These are phyloP conservation scores for Chloroceryle amazona DNA, from an alignment of 2,797 vertebrate species.

Conservation along the genomic window DNA sequence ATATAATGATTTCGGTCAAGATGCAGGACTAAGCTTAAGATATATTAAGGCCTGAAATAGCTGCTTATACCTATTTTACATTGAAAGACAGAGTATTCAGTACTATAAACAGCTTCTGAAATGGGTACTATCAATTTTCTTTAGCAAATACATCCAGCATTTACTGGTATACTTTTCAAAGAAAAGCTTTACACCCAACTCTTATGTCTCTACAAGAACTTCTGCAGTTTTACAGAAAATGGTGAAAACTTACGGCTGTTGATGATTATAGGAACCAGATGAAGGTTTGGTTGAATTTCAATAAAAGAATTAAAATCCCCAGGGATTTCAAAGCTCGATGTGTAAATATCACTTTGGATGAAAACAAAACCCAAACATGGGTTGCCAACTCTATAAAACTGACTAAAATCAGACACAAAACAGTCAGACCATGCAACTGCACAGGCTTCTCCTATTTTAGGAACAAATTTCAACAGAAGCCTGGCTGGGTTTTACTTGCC, in stretches of 20 bases:
- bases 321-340: conserved; percentile 39
- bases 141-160: not conserved
- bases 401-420: not conserved
- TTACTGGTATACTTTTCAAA: not conserved
- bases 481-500: not conserved
- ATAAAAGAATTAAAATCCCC: conserved; percentile 56
- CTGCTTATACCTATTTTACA: not conserved
- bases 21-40: not conserved
- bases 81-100: not conserved
- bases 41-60: not conserved
- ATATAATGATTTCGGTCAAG: not conserved
- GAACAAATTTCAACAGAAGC: conserved; percentile 13
- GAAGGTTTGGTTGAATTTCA: conserved; percentile 50
- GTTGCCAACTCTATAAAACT: conserved; percentile 26
- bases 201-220: not conserved
- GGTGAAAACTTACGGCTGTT: not conserved
- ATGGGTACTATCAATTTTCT: not conserved
- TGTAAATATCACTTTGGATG: conserved; percentile 39
- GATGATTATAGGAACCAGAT: conserved; percentile 39
- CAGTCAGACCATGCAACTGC: conserved; percentile 15
- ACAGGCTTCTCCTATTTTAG: conserved; percentile 6
- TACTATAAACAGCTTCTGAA: not conserved
- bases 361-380: conserved; percentile 58
- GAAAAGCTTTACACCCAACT: not conserved
- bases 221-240: not conserved